Evolutionary conservation across 2,888 invertebrate species (phyloP), one percentile per base, ranked within the genome.

Genomic region (Phyllotreta cruciferae): DNA sequence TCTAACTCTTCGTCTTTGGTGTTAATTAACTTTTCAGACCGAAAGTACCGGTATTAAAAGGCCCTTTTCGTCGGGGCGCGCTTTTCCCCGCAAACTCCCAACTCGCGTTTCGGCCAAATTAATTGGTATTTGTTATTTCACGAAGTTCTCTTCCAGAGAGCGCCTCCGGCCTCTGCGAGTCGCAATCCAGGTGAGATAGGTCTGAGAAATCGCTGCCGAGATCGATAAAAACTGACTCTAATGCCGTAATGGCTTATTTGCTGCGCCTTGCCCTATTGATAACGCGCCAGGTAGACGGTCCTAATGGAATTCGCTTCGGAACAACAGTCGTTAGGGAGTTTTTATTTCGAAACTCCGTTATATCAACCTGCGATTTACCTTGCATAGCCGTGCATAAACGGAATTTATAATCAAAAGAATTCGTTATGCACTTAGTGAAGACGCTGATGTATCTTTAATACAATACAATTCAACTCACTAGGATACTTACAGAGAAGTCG

Each of bases 61-160:
- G 24, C 4, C 24, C 24, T 4, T 24, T 3, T 24, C 24, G 24
- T 24, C 24, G 24, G 24, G 24, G 24, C 4, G 4, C 24, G 4
- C 24, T 24, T 24, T 24, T 24, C 24, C n/a, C 24, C 24, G 24
- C 1, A 24, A 24, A 24, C 24, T 24, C 24, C 24, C 24, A 24
- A 24, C 24, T 24, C 24, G 24, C 24, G 44, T 47, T 47, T 47
- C n/a, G 34, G 14, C 36, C 10, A 50, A 50, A 50, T 50, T 50
- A 50, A 50, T 50, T 35, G 36, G 50, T 50, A 50, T 50, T 50
- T 50, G 50, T 50, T 50, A 50, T 50, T 50, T 50, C 50, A 47
- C 11, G 14, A 47, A 47, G 47, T 47, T 47, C 47, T 14, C 47
- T 47, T n/a, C 47, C 14, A 47, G 47, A 47, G 24, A 47, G 24